Evolutionary conservation across 2,113 vertebrate species (phyloP).

Genomic region (Mesocricetus auratus): DNA sequence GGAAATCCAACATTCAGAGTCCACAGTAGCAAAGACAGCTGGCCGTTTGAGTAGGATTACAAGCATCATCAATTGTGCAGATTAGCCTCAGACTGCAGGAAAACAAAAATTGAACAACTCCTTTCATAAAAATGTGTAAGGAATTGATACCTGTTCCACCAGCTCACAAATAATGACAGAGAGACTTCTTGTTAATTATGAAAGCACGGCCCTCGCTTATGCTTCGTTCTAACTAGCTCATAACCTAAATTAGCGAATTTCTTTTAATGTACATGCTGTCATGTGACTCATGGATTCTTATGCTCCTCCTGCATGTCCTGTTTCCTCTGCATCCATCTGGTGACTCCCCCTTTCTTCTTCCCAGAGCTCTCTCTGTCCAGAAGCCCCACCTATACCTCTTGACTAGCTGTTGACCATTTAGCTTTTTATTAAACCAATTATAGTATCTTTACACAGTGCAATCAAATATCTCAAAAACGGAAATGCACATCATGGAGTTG

Average conservation of each 20-base stretch:
- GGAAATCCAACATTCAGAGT: not conserved
- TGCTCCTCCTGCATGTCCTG: not conserved
- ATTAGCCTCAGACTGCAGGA: conserved; percentile 46
- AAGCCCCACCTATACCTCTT: not conserved
- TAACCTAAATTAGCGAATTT: too few species aligned
- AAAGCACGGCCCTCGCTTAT: not conserved
- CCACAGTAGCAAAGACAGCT: conserved; percentile 40
- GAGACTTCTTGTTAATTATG: not conserved
- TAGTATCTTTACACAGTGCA: not conserved
- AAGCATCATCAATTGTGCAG: conserved; percentile 38
- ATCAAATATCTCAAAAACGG: not conserved
- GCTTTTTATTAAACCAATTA: not conserved
- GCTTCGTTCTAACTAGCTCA: not conserved
- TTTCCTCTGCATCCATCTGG: not conserved
- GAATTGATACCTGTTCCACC: not conserved
- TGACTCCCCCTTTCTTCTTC: not conserved
- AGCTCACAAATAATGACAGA: not conserved
- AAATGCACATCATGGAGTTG: conserved; percentile 61
- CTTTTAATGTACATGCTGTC: not conserved
- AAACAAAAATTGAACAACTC: conserved; percentile 53
- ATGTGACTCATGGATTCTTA: not conserved
- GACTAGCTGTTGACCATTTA: not conserved
- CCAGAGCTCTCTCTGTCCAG: not conserved
- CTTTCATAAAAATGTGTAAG: conserved; percentile 41
- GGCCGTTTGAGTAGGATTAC: conserved; percentile 9